Base-by-base conservation (phyloP, 1,140 invertebrate genomes). In the Drosophila oshimai region DNA sequence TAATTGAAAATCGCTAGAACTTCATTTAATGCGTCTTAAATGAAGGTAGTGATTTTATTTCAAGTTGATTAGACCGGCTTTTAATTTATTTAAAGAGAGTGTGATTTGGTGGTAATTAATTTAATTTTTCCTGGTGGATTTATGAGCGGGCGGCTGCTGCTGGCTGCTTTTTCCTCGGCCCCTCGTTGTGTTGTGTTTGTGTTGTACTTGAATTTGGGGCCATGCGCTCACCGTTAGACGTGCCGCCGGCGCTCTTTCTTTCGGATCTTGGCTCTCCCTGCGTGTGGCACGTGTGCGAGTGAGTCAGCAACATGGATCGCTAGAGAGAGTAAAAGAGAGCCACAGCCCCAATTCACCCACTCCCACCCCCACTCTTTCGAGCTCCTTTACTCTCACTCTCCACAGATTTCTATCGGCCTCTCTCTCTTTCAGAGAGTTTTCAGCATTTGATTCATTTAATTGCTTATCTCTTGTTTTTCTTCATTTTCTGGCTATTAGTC, bases 161-260 rank as follows among this genome's bases (percentile, higher is more conserved):
- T 61, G 51, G 49, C 45, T 61, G 57, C 57, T 61, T 47, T 64
- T 60, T 75, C 42, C 68, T 60, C 57, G 57, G 77, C 77, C 77
- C 77, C 77, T 80, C 69, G 71, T 62, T 61, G 71, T 78, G 69
- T 70, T 71, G 70, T 72, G 73, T 68, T 69, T 74, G 74, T 71
- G 76, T 87, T 84, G 75, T 84, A 84, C 79, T 84, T 86, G 81
- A 80, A 86, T 64, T 62, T 65, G 64, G 71, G 74, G 64, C 70
- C 69, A 80, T 75, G 74, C 74, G 74, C 74, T 71, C 71, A 58
- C 26, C 65, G 29, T 42, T 42, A 61, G 53, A 54, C 18, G 55
- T 46, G 42, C 47, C 24, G 39, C 12, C 36, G 18, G 9, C n/a
- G 29, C 15, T 54, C 28, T 33, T 45, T 50, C 41, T 31, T n/a